A percentile compares a stretch with the other conserved stretches of the same genome.
phyloP scores from a whole-genome alignment of 2,113 vertebrate genomes.

The Chionis minor region DNA sequence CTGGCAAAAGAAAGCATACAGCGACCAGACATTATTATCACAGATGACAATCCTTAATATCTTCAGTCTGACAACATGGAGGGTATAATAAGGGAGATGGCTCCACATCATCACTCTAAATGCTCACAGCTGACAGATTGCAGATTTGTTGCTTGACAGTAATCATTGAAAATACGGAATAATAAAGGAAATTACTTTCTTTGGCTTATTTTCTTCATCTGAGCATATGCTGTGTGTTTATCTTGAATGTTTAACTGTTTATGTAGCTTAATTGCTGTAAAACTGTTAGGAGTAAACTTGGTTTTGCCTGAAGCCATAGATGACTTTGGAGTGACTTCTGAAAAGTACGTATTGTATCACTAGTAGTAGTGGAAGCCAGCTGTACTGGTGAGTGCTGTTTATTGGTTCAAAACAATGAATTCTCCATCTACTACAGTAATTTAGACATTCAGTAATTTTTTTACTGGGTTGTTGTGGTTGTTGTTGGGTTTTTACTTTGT shows the following conservation, averaged over 20 bases:
- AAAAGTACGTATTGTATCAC: not conserved
- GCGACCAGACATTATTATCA: not conserved
- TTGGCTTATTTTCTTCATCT: not conserved
- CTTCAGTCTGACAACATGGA: not conserved
- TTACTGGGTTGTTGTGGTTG: not conserved
- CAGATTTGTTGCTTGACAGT: not conserved
- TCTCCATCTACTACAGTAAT: not conserved
- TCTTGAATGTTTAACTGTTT: not conserved
- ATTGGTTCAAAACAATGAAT: not conserved
- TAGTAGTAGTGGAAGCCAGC: not conserved
- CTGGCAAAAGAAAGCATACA: not conserved
- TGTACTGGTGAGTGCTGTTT: not conserved
- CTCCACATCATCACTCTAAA: not conserved
- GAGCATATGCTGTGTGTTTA: not conserved
- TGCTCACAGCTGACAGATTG: not conserved
- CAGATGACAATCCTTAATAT: not conserved
- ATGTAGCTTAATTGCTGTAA: not conserved
- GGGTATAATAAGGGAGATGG: not conserved
- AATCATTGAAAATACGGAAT: not conserved
- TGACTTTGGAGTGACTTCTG: not conserved
- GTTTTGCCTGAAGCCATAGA: not conserved
- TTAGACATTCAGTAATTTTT: not conserved
- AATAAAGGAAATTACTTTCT: not conserved
- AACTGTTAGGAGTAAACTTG: not conserved
- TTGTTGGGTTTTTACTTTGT: not conserved